Percentiles rank a stretch among this genome's conserved stretches.
phyloP scores from a whole-genome alignment of 2,888 invertebrate species.

The Pachliopta kotzebuea region DNA sequence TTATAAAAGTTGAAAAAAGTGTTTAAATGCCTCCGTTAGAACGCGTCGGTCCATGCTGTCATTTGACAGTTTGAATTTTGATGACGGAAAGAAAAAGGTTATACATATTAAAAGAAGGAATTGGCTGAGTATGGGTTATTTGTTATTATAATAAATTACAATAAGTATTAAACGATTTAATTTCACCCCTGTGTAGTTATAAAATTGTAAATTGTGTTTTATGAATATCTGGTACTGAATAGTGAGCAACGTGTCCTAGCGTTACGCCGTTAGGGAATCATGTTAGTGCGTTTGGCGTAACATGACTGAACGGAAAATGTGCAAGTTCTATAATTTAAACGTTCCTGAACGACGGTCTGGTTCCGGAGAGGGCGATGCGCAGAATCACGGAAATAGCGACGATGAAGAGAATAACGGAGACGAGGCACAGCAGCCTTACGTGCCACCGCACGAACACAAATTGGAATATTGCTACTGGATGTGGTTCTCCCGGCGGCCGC shows the following conservation, averaged over 20 bases:
- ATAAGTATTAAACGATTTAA: conserved; percentile 45
- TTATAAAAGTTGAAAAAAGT: no score
- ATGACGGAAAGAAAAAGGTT: conserved; percentile 80
- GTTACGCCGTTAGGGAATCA: conserved; percentile 78
- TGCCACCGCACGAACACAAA: conserved; percentile 93
- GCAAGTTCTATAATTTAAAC: conserved; percentile 79
- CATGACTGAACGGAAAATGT: conserved; percentile 80
- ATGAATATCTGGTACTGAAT: conserved; percentile 51
- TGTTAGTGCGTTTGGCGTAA: conserved; percentile 72
- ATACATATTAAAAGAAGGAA: conserved; percentile 74
- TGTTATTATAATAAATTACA: conserved; percentile 48
- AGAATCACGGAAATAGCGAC: conserved; percentile 55
- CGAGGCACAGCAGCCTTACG: conserved; percentile 65
- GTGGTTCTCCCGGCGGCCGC: conserved; percentile 88
- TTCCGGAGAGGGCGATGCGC: conserved; percentile 53
- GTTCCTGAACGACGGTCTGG: conserved; percentile 76
- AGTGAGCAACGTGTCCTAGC: conserved; percentile 74
- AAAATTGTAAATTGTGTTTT: conserved; percentile 48
- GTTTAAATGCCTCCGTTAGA: neutral
- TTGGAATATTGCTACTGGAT: conserved; percentile 96
- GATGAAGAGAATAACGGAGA: conserved; percentile 67
- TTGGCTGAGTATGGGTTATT: conserved; percentile 63
- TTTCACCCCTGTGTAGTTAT: conserved; percentile 46
- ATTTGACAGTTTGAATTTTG: conserved; percentile 77
- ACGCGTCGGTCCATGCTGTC: conserved; percentile 54